phyloP scores from a whole-genome alignment of 2,113 vertebrate species.

The Nanorana parkeri region DNA sequence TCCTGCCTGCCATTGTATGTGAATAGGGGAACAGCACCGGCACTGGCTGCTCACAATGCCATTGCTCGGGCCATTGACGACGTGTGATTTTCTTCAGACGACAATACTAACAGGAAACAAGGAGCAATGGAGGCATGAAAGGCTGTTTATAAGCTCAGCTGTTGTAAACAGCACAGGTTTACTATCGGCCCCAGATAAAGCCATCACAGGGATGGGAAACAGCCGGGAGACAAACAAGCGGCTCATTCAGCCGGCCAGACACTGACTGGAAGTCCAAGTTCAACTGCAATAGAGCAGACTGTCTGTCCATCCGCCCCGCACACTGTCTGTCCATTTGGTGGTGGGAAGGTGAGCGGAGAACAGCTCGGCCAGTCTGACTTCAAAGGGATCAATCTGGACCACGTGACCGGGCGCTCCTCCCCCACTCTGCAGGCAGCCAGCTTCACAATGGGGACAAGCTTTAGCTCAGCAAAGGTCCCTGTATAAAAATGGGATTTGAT shows the following conservation, averaged over 20 bases:
- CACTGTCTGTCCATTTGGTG: slow-evolving; percentile 38
- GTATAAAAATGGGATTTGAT: too few relatives aligned
- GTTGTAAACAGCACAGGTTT: slow-evolving; percentile 49
- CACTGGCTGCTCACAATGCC: slow-evolving; percentile 25
- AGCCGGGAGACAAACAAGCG: slow-evolving; percentile 23
- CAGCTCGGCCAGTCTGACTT: too few relatives aligned
- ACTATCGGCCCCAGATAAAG: slow-evolving; percentile 24
- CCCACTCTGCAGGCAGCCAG: too few relatives aligned
- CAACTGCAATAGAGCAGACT: slow-evolving; percentile 42
- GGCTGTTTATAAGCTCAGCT: neutral
- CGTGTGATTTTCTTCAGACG: slow-evolving; percentile 12
- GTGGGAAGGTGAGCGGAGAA: slow-evolving; percentile 16
- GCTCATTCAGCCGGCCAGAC: slow-evolving; percentile 39
- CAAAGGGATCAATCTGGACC: too few relatives aligned
- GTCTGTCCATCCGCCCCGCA: neutral
- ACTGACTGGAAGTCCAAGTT: slow-evolving; percentile 53
- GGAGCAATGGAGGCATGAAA: slow-evolving; percentile 7
- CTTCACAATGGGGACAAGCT: too few relatives aligned
- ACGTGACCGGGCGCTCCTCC: too few relatives aligned
- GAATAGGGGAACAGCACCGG: neutral
- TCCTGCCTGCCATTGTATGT: slow-evolving; percentile 7
- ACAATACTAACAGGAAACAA: slow-evolving; percentile 53
- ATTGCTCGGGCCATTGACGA: slow-evolving; percentile 18
- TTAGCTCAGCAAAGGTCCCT: too few relatives aligned
- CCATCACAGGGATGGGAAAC: slow-evolving; percentile 20